These are phyloP conservation scores for Antedon mediterranea DNA, from an alignment of 53 echinoderm and acorn worm genomes.

Conservation along the genomic window DNA sequence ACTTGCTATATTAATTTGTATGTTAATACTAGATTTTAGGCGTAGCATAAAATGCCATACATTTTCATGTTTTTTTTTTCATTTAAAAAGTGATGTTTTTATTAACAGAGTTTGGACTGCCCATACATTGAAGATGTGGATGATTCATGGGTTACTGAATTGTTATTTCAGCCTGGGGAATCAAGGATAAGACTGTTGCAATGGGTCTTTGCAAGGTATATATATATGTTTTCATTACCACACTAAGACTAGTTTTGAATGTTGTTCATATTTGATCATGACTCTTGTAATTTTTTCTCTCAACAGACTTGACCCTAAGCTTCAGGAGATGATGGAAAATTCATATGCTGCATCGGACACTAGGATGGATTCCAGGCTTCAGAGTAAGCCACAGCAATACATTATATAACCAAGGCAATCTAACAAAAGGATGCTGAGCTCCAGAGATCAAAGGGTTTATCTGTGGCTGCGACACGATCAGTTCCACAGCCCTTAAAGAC, in stretches of 20 bases:
- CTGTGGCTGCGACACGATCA: too few species aligned
- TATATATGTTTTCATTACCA: neutral
- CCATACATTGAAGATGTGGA: conserved; percentile 87
- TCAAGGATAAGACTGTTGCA: conserved; percentile 80
- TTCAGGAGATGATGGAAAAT: conserved; percentile 61
- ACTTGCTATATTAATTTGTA: too few species aligned
- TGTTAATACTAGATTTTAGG: too few species aligned
- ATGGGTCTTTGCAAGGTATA: conserved; percentile 74
- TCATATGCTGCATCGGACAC: conserved; percentile 57
- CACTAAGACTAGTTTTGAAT: too few species aligned
- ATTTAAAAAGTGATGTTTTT: neutral
- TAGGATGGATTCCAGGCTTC: conserved; percentile 77
- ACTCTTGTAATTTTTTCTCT: neutral
- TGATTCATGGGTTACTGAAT: conserved; percentile 76
- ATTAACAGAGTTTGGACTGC: conserved; percentile 56
- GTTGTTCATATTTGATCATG: neutral
- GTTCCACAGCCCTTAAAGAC: too few species aligned
- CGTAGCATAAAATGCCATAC: too few species aligned
- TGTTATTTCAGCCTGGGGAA: conserved; percentile 80
- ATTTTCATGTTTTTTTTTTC: too few species aligned
- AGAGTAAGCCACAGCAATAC: conserved; percentile 26
- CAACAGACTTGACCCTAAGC: conserved; percentile 61
- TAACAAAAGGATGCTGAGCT: too few species aligned
- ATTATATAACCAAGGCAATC: too few species aligned
- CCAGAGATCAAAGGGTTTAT: too few species aligned